Conservation (phyloP, 2,797 vertebrate species). For the Triplophysa bombifrons region DNA sequence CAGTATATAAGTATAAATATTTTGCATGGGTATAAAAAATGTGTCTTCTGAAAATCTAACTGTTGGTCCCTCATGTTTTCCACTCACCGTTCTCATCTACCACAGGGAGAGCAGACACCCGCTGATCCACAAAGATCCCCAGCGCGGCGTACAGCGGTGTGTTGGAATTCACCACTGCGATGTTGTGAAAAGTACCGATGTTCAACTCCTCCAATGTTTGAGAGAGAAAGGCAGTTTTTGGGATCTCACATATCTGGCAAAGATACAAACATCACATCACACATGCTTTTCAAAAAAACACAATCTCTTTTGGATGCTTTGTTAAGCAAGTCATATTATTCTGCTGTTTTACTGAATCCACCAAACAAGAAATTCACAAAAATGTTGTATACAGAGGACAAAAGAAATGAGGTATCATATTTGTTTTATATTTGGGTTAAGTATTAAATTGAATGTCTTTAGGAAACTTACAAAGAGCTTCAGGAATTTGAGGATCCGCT, state of each 20-base stretch:
- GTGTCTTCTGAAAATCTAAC: too few relatives aligned
- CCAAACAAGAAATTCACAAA: too few relatives aligned
- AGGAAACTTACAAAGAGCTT: slow-evolving; percentile 91
- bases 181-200: slow-evolving; percentile 93
- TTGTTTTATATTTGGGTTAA: too few relatives aligned
- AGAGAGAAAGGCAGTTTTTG: slow-evolving; percentile 88
- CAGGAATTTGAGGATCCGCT: slow-evolving; percentile 98
- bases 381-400: too few relatives aligned
- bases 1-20: too few relatives aligned
- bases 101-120: slow-evolving; percentile 93
- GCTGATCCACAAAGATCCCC: slow-evolving; percentile 95
- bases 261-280: not conserved
- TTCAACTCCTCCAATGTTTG: slow-evolving; percentile 86
- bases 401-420: too few relatives aligned
- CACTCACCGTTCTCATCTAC: slow-evolving; percentile 91
- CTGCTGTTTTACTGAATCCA: too few relatives aligned
- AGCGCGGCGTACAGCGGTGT: slow-evolving; percentile 93
- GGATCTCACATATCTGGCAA: slow-evolving; percentile 92
- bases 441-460: not conserved
- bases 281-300: not conserved
- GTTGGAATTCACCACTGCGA: slow-evolving; percentile 89
- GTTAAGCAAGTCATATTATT: too few relatives aligned
- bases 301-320: not conserved
- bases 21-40: too few relatives aligned
- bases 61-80: not conserved